phyloP scores from a whole-genome alignment of 2,888 invertebrate species.

The Drosophila leonis region DNA sequence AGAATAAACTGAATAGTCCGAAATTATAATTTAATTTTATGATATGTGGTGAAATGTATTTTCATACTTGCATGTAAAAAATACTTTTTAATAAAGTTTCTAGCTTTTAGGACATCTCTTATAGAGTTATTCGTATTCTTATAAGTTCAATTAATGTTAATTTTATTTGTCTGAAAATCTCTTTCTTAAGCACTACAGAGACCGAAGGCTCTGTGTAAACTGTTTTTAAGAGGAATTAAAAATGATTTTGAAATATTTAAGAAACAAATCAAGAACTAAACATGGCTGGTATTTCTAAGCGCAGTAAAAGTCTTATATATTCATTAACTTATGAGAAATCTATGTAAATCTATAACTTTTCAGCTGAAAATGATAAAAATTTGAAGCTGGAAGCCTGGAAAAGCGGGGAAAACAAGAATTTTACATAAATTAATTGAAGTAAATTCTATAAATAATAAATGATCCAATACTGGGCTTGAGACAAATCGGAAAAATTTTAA shows the following conservation, averaged over 20 bases:
- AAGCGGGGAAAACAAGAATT: neutral
- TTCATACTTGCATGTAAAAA: slow-evolving; percentile 80
- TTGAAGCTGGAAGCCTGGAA: neutral
- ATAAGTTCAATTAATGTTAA: neutral
- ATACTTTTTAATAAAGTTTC: slow-evolving; percentile 76
- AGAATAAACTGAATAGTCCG: slow-evolving; percentile 82
- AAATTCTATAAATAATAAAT: too few relatives aligned
- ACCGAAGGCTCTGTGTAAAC: neutral
- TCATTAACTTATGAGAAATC: neutral
- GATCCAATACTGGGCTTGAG: too few relatives aligned
- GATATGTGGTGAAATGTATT: slow-evolving; percentile 80
- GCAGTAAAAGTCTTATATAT: neutral
- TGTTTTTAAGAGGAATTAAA: neutral
- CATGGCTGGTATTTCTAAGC: neutral
- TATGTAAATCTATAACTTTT: too few relatives aligned
- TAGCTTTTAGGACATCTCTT: slow-evolving; percentile 69
- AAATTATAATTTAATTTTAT: slow-evolving; percentile 59
- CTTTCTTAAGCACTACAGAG: neutral
- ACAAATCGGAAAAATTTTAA: too few relatives aligned
- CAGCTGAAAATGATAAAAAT: neutral
- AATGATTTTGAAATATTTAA: neutral
- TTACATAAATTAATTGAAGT: too few relatives aligned
- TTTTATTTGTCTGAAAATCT: neutral
- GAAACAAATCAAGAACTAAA: neutral
- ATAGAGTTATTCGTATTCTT: slow-evolving; percentile 10